Conservation (phyloP, 2,888 invertebrate species). For the Ctenicera cuprea region DNA sequence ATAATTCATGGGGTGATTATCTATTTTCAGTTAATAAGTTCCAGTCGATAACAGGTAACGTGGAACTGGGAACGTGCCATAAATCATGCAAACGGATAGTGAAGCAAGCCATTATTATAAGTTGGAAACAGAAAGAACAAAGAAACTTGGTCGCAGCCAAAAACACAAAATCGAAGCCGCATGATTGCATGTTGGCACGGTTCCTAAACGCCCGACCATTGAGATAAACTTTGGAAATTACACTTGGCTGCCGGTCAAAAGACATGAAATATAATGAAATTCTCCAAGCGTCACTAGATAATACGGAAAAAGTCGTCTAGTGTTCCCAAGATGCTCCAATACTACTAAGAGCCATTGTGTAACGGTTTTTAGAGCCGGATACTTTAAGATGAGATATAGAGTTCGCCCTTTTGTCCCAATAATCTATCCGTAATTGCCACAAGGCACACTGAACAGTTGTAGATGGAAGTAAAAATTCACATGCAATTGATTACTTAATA, state of each 20-base stretch:
- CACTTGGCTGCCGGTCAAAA: slow-evolving; percentile 44
- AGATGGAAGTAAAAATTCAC: no score
- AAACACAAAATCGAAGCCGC: slow-evolving; percentile 41
- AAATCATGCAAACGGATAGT: slow-evolving; percentile 42
- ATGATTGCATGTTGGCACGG: slow-evolving; percentile 47
- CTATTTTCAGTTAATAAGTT: slow-evolving; percentile 35
- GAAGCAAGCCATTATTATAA: slow-evolving; percentile 32
- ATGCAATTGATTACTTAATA: no score
- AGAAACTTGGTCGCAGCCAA: slow-evolving; percentile 33
- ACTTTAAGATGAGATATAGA: slow-evolving; percentile 9
- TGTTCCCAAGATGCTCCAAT: slow-evolving; percentile 27
- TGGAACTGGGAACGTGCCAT: slow-evolving; percentile 27
- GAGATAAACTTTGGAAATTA: slow-evolving; percentile 47
- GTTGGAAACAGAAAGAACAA: slow-evolving; percentile 39
- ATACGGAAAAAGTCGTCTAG: slow-evolving; percentile 39
- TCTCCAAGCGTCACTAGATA: slow-evolving; percentile 32
- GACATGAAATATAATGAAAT: slow-evolving; percentile 43
- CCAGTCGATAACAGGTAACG: slow-evolving; percentile 37
- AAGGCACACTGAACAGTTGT: neutral
- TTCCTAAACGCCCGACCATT: slow-evolving; percentile 45
- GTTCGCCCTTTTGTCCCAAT: neutral
- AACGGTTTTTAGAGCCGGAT: slow-evolving; percentile 28
- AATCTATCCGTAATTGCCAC: neutral
- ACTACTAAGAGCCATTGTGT: slow-evolving; percentile 28
- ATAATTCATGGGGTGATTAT: slow-evolving; percentile 36